phyloP scores from a whole-genome alignment of 2,797 vertebrate species.

The Coranthus polyacanthus region DNA sequence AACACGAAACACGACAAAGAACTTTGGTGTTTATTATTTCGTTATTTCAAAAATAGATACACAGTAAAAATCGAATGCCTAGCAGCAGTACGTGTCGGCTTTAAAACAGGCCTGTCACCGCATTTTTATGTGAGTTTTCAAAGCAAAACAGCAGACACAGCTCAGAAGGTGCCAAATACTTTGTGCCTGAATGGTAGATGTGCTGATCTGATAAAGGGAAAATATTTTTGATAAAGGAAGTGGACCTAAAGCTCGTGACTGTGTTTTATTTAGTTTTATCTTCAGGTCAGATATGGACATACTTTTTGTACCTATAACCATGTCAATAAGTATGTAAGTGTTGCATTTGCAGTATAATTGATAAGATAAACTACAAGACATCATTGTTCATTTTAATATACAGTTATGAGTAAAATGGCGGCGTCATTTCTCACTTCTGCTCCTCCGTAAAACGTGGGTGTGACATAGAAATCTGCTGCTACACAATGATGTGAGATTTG shows the following conservation, averaged over 20 bases:
- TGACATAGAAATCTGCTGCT: not conserved
- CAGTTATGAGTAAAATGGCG: not conserved
- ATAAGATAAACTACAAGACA: not conserved
- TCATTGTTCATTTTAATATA: slow-evolving; percentile 3
- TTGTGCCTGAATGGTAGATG: slow-evolving; percentile 12
- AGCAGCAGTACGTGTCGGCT: slow-evolving; percentile 1
- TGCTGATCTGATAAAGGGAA: slow-evolving; percentile 5
- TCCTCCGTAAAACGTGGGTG: not conserved
- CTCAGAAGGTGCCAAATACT: slow-evolving; percentile 1
- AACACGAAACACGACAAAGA: slow-evolving; percentile 40
- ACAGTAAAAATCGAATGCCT: not conserved
- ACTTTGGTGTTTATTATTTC: slow-evolving; percentile 5
- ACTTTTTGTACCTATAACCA: not conserved
- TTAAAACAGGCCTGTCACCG: slow-evolving; percentile 4
- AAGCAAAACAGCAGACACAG: not conserved
- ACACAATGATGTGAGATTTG: too few species aligned
- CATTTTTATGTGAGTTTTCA: slow-evolving; percentile 16
- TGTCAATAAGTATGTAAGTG: not conserved
- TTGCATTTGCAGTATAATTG: not conserved
- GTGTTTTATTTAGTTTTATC: not conserved
- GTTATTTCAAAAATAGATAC: slow-evolving; percentile 26
- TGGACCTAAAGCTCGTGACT: not conserved
- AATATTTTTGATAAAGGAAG: not conserved
- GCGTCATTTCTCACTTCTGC: not conserved
- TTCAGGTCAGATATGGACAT: not conserved